These are phyloP conservation scores for Eristalinus aeneus DNA, from an alignment of 2,888 invertebrate species.

Conservation along the genomic window DNA sequence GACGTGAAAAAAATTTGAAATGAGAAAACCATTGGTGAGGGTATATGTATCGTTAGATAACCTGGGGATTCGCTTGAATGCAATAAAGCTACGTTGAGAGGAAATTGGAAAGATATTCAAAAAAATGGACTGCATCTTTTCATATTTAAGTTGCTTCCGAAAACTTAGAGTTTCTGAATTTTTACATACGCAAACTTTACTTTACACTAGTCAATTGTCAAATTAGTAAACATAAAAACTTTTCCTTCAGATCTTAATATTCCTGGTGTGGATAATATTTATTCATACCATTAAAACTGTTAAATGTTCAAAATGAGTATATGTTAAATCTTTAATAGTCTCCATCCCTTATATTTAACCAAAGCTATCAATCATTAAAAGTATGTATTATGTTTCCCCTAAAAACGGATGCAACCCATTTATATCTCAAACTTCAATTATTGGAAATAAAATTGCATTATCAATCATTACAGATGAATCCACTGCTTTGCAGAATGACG, in stretches of 20 bases:
- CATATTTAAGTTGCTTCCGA: neutral
- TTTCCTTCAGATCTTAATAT: too few relatives aligned
- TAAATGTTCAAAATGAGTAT: too few relatives aligned
- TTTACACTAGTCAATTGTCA: too few relatives aligned
- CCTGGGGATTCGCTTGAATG: neutral
- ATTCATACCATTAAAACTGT: too few relatives aligned
- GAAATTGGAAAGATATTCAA: slow-evolving; percentile 35
- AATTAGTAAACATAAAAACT: too few relatives aligned
- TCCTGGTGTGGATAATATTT: too few relatives aligned
- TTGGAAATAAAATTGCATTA: slow-evolving; percentile 70
- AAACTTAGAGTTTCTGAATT: too few relatives aligned
- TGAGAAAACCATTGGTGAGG: slow-evolving; percentile 50
- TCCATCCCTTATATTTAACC: neutral
- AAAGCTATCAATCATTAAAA: slow-evolving; percentile 39
- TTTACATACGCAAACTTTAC: too few relatives aligned
- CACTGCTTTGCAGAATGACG: slow-evolving; percentile 9
- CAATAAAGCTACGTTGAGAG: slow-evolving; percentile 9
- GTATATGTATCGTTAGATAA: neutral
- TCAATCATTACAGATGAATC: slow-evolving; percentile 64
- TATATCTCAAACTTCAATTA: slow-evolving; percentile 64
- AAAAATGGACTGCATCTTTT: slow-evolving; percentile 54
- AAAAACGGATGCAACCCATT: slow-evolving; percentile 56
- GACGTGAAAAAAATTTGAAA: slow-evolving; percentile 65
- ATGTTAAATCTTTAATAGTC: neutral
- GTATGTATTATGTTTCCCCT: neutral